These are phyloP conservation scores for Pelodiscus sinensis DNA, from an alignment of 2,113 vertebrate species.

Conservation along the genomic window DNA sequence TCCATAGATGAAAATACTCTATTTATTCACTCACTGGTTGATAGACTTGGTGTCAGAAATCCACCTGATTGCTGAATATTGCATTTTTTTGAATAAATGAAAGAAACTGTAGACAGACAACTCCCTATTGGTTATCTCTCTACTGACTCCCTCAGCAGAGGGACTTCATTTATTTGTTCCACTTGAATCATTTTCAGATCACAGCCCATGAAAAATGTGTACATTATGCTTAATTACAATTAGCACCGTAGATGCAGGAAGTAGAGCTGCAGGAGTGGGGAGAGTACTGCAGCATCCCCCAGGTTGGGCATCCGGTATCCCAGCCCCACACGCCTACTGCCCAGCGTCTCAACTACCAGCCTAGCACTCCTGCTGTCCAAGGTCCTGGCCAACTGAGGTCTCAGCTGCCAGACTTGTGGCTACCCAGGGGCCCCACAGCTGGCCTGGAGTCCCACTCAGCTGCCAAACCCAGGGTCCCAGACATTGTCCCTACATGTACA, in stretches of 20 bases:
- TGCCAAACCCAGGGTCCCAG: no score
- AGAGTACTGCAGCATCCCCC: no score
- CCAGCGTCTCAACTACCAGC: no score
- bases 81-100: not conserved
- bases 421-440: no score
- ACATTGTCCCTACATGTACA: no score
- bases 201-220: not conserved
- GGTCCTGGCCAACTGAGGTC: no score
- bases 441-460: no score
- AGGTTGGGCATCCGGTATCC: no score
- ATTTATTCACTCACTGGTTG: not conserved
- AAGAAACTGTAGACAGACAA: not conserved
- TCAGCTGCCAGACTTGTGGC: no score
- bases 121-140: not conserved
- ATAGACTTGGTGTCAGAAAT: not conserved
- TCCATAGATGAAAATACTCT: not conserved
- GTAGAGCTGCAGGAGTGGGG: no score
- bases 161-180: not conserved
- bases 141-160: not conserved
- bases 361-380: no score
- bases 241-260: not conserved
- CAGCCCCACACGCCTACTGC: no score
- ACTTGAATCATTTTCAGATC: not conserved
- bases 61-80: not conserved
- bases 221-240: not conserved